Evolutionary conservation across 1,140 invertebrate species (phyloP), one percentile per base, ranked within the genome.

Genomic region (Drosophila arawakana): DNA sequence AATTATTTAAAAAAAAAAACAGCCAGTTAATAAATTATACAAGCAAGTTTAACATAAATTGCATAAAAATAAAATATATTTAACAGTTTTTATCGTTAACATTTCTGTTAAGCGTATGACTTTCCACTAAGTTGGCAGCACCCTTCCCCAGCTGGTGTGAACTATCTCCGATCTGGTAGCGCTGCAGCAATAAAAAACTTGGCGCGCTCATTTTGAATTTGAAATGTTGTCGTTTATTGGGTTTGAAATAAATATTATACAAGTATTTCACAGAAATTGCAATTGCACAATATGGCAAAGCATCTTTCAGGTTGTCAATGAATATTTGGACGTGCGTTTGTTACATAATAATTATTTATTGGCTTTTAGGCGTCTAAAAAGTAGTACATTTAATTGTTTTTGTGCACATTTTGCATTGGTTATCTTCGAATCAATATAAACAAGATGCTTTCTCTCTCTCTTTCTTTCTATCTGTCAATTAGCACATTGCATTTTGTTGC

Each of bases 331-430:
- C 72, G 79, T 58, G 63, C 54, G 72, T 73, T 81, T 76, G 78
- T 90, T 80, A 76, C 83, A 88, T 82, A 82, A 86, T 82, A 81
- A 80, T 81, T 85, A 85, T 71, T 89, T 89, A 63, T 76, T 73
- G 69, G 62, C 72, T 81, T 84, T 74, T 79, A 85, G 70, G 80
- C 81, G 74, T 76, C 86, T 90, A 90, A 90, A 77, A 90, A 81
- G 81, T 90, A 76, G 76, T 90, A 90, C 78, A 89, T 82, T 77
- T 69, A 77, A 77, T 78, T 30, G 6, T 78, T 81, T 86, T 81
- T 78, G 76, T 86, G 81, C 82, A 78, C 80, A 82, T 58, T 73
- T 61, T 61, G 72, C 59, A 65, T 57, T 50, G 54, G 15, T 63
- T 65, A 67, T 62, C 67, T 43, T 70, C 37, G 72, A 63, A 63